Conservation (phyloP, 2,113 vertebrate species). For the Gasterosteus aculeatus region DNA sequence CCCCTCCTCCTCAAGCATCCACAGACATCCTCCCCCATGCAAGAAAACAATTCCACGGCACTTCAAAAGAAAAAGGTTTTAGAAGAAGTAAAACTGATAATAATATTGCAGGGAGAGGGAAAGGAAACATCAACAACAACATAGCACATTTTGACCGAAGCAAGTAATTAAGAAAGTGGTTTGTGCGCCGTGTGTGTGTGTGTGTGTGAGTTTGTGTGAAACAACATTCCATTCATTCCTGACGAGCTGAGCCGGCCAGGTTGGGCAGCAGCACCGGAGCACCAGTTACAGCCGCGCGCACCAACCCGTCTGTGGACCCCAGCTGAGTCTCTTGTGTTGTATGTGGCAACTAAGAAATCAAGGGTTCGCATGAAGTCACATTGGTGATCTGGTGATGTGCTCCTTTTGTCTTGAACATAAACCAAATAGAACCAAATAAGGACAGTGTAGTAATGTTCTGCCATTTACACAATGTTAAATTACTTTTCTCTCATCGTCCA, state of each 20-base stretch:
- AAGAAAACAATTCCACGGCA: constrained; percentile 13
- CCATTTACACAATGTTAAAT: not conserved
- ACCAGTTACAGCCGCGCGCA: constrained; percentile 32
- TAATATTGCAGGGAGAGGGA: not conserved
- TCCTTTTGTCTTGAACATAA: constrained; percentile 12
- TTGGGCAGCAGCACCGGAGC: constrained; percentile 42
- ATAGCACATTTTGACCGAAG: constrained; percentile 7
- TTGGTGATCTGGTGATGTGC: not conserved
- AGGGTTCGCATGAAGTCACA: too few species aligned
- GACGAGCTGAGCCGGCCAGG: constrained; percentile 60
- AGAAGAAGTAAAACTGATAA: not conserved
- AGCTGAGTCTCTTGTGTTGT: constrained; percentile 14
- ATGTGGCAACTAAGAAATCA: not conserved
- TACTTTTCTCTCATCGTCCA: not conserved
- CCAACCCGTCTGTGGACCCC: not conserved
- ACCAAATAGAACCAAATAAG: not conserved
- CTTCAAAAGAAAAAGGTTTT: constrained; percentile 15
- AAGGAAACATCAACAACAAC: constrained; percentile 17
- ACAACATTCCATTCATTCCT: constrained; percentile 85
- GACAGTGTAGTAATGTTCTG: not conserved
- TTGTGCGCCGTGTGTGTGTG: constrained; percentile 31
- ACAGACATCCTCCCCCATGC: constrained; percentile 29
- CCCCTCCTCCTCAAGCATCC: constrained; percentile 45
- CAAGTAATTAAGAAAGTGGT: constrained; percentile 18
- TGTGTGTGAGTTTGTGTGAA: constrained; percentile 46